phyloP scores from a whole-genome alignment of 2,797 vertebrate species.

The Sebastes steindachneri region DNA sequence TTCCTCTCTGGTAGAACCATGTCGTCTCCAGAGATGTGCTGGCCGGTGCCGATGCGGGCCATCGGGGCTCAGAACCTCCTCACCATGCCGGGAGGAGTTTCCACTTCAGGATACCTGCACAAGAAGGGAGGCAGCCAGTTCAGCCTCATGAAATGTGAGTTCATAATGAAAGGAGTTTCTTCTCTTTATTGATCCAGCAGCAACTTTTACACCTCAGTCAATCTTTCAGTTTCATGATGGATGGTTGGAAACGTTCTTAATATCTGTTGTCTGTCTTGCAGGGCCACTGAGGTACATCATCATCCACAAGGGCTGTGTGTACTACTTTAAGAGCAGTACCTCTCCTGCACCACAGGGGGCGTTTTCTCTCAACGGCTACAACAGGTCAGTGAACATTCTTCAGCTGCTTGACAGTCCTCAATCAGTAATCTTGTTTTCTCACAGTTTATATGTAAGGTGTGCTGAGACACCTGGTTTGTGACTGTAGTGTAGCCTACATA shows the following conservation, averaged over 20 bases:
- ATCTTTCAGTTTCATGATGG: neutral
- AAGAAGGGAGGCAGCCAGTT: conserved; percentile 97
- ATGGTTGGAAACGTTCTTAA: neutral
- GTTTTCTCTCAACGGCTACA: conserved; percentile 96
- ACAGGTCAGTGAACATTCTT: conserved; percentile 85
- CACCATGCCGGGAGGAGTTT: conserved; percentile 96
- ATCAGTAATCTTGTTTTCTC: neutral
- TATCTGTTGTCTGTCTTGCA: conserved; percentile 52
- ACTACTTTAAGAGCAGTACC: conserved; percentile 97
- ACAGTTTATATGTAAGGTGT: too few species aligned
- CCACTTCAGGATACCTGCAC: conserved; percentile 92
- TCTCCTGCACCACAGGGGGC: conserved; percentile 93
- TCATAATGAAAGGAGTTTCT: neutral
- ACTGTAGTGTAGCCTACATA: neutral
- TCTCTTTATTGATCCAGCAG: too few species aligned
- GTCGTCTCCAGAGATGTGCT: conserved; percentile 87
- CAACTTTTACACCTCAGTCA: neutral
- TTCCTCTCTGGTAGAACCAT: conserved; percentile 83
- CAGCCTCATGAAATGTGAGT: conserved; percentile 95
- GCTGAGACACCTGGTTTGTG: accelerated
- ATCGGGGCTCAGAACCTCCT: conserved; percentile 98
- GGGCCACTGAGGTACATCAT: conserved; percentile 96
- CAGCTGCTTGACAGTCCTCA: neutral
- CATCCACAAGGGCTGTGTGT: conserved; percentile 94
- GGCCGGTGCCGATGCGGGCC: conserved; percentile 96